A percentile compares a stretch with the other conserved stretches of the same genome.
Evolutionary conservation across 2,888 invertebrate genomes (phyloP).

Genomic region (Proisotoma minuta): DNA sequence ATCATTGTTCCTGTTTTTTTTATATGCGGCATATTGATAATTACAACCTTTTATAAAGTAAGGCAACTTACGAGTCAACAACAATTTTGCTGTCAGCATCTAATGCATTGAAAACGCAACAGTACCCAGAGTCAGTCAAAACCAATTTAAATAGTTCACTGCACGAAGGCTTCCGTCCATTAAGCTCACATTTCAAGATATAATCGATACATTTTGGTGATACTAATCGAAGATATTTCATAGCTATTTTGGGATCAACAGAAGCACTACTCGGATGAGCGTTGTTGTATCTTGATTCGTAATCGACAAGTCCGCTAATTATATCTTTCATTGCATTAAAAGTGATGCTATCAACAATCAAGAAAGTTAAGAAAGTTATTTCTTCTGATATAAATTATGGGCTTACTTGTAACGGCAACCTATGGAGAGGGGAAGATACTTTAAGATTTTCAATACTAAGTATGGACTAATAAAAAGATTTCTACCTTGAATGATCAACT

Average conservation of each 20-base stretch:
- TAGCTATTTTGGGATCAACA: slow-evolving; percentile 30
- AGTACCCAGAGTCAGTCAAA: slow-evolving; percentile 46
- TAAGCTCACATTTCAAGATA: slow-evolving; percentile 39
- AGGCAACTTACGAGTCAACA: slow-evolving; percentile 22
- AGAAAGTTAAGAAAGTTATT: not conserved
- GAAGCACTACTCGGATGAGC: slow-evolving; percentile 9
- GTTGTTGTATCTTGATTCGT: slow-evolving; percentile 40
- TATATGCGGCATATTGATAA: too few relatives aligned
- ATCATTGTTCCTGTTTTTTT: slow-evolving; percentile 25
- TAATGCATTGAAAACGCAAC: slow-evolving; percentile 45
- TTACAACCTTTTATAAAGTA: too few relatives aligned
- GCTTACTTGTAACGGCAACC: slow-evolving; percentile 5
- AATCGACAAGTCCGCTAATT: slow-evolving; percentile 43
- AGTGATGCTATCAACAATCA: slow-evolving; percentile 27
- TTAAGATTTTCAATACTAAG: not conserved
- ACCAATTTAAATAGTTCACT: slow-evolving; percentile 41
- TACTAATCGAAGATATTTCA: slow-evolving; percentile 39
- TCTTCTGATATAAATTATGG: slow-evolving; percentile 1
- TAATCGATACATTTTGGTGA: slow-evolving; percentile 47
- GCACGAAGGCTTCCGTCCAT: slow-evolving; percentile 36
- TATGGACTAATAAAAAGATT: not conserved
- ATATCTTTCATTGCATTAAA: slow-evolving; percentile 42
- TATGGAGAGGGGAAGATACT: not conserved
- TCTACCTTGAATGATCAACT: slow-evolving; percentile 45
- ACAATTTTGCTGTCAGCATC: slow-evolving; percentile 22